These are phyloP conservation scores for Spodoptera exigua DNA, from an alignment of 2,888 invertebrate genomes.

Conservation along the genomic window DNA sequence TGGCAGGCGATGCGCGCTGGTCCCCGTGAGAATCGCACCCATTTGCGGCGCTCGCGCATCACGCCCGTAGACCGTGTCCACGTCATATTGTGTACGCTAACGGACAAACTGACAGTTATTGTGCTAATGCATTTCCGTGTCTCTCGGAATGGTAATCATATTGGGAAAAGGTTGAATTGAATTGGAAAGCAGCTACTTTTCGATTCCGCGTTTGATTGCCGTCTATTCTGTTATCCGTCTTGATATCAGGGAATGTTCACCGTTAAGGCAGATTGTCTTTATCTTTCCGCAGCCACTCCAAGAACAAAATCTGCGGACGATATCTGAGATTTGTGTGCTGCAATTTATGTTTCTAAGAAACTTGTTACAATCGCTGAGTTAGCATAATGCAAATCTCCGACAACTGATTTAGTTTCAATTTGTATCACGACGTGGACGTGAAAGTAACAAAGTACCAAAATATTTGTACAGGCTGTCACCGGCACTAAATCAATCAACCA, in stretches of 20 bases:
- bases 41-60: slow-evolving; percentile 70
- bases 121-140: slow-evolving; percentile 73
- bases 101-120: slow-evolving; percentile 73
- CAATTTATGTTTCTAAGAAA: slow-evolving; percentile 45
- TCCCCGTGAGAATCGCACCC: slow-evolving; percentile 75
- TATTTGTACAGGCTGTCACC: slow-evolving; percentile 57
- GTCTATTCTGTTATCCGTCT: slow-evolving; percentile 48
- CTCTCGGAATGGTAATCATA: slow-evolving; percentile 56
- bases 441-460: slow-evolving; percentile 59
- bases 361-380: slow-evolving; percentile 45
- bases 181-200: slow-evolving; percentile 53
- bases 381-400: slow-evolving; percentile 42
- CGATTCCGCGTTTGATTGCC: slow-evolving; percentile 47
- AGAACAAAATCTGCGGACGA: slow-evolving; percentile 37
- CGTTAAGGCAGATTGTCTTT: slow-evolving; percentile 50
- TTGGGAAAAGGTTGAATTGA: slow-evolving; percentile 55
- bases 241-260: slow-evolving; percentile 49
- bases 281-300: slow-evolving; percentile 38
- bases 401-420: slow-evolving; percentile 42
- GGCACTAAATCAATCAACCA: slow-evolving; percentile 69
- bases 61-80: slow-evolving; percentile 61
- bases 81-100: slow-evolving; percentile 70
- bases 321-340: slow-evolving; percentile 39
- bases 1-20: slow-evolving; percentile 16
- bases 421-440: slow-evolving; percentile 47